Evolutionary conservation across 1,140 invertebrate species (phyloP).

Genomic region (Drosophila navojoa): DNA sequence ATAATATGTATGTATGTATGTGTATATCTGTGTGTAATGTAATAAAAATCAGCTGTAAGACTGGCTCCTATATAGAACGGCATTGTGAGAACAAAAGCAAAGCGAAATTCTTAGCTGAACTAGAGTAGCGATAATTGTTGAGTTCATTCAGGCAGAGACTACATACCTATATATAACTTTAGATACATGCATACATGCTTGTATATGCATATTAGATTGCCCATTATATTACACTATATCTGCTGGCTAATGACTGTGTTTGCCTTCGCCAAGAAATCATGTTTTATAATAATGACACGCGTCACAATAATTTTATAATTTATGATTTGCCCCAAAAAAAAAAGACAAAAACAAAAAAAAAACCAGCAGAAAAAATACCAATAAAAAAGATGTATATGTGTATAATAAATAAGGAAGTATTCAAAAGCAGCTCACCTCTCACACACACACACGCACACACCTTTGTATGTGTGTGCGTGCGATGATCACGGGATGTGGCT

Average conservation of each 20-base stretch:
- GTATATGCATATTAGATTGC: neutral
- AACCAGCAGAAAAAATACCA: neutral
- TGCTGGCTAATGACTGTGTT: constrained; percentile 52
- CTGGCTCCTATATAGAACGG: constrained; percentile 30
- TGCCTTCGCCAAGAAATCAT: constrained; percentile 64
- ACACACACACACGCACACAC: neutral
- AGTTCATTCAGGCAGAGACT: constrained; percentile 45
- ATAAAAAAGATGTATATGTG: neutral
- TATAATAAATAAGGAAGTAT: constrained; percentile 36
- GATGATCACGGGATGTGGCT: constrained; percentile 32
- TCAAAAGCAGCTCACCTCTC: constrained; percentile 29
- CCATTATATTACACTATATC: neutral
- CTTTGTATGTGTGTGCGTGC: constrained; percentile 11
- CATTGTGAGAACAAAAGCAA: neutral
- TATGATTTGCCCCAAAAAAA: constrained; percentile 33
- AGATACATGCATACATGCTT: neutral
- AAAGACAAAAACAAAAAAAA: constrained; percentile 9
- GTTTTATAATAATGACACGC: constrained; percentile 51
- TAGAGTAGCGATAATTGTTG: neutral
- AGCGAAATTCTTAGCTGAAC: neutral
- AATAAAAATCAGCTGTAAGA: constrained; percentile 29
- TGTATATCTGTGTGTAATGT: neutral
- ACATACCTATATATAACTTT: too few species aligned
- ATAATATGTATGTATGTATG: neutral
- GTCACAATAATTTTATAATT: constrained; percentile 37